A percentile compares a stretch with the other conserved stretches of the same genome.
Conservation (phyloP, 2,113 vertebrate species). For the Thunnus thynnus region DNA sequence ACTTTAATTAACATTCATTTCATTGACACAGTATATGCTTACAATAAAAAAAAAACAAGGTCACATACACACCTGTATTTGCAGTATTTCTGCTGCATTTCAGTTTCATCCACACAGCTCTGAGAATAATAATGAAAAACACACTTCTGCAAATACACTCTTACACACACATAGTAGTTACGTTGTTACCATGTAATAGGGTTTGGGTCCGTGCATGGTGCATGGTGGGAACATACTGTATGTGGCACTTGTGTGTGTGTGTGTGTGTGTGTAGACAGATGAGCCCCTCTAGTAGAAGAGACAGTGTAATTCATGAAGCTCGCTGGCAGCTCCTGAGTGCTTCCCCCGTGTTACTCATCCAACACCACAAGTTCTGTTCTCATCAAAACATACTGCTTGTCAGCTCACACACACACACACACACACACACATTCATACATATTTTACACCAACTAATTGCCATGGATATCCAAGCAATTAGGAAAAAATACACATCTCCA, state of each 20-base stretch:
- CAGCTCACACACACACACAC: constrained; percentile 14
- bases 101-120: background rate
- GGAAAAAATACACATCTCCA: constrained; percentile 10
- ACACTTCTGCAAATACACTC: constrained; percentile 29
- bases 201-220: constrained; percentile 23
- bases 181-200: constrained; percentile 38
- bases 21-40: background rate
- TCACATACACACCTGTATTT: background rate
- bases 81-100: constrained; percentile 6
- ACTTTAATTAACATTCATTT: constrained; percentile 24
- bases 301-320: constrained; percentile 74
- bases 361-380: constrained; percentile 52
- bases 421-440: background rate
- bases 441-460: constrained; percentile 11
- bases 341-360: constrained; percentile 60
- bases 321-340: constrained; percentile 60
- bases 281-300: constrained; percentile 63
- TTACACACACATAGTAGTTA: constrained; percentile 20
- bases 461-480: constrained; percentile 31
- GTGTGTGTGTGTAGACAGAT: constrained; percentile 60
- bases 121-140: constrained; percentile 16
- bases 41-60: constrained; percentile 11
- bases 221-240: constrained; percentile 31
- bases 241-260: constrained; percentile 37
- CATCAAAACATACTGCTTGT: constrained; percentile 48